Evolutionary conservation across 1,140 invertebrate genomes (phyloP).

Genomic region (Drosophila funebris): DNA sequence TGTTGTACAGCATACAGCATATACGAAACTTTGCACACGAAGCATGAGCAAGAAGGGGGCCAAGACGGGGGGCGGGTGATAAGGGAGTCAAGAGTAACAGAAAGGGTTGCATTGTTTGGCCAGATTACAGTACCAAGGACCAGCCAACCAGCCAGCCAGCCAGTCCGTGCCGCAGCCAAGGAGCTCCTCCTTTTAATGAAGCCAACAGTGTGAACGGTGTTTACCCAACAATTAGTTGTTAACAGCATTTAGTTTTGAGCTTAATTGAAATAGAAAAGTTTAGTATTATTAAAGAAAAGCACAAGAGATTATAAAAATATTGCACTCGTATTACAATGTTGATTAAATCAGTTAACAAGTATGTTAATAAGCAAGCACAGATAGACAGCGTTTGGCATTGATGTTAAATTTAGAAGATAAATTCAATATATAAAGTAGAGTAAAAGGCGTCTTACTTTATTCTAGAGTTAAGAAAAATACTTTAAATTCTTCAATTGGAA

Average conservation of each 20-base stretch:
- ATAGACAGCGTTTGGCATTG: too few species aligned
- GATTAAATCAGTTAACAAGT: background rate
- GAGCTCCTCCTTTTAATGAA: conserved; percentile 35
- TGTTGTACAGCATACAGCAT: conserved; percentile 25
- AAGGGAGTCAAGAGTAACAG: too few species aligned
- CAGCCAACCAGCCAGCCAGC: too few species aligned
- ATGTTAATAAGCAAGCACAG: too few species aligned
- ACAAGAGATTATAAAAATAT: background rate
- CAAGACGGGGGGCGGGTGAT: too few species aligned
- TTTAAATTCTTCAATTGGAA: too few species aligned
- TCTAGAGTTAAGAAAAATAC: too few species aligned
- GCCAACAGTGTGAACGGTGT: conserved; percentile 8
- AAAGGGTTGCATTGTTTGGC: background rate
- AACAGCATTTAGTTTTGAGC: conserved; percentile 18
- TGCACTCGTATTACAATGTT: background rate
- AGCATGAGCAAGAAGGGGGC: too few species aligned
- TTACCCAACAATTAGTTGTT: conserved; percentile 37
- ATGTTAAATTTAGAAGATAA: too few species aligned
- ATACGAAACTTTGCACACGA: conserved; percentile 27
- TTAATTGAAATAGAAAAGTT: conserved; percentile 3
- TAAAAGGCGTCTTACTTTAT: too few species aligned
- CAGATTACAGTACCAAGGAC: conserved; percentile 30
- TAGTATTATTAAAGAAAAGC: background rate
- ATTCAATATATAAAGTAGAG: too few species aligned
- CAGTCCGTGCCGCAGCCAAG: conserved; percentile 11